Conservation (phyloP, 2,113 vertebrate genomes). For the Pseudopodoces humilis region DNA sequence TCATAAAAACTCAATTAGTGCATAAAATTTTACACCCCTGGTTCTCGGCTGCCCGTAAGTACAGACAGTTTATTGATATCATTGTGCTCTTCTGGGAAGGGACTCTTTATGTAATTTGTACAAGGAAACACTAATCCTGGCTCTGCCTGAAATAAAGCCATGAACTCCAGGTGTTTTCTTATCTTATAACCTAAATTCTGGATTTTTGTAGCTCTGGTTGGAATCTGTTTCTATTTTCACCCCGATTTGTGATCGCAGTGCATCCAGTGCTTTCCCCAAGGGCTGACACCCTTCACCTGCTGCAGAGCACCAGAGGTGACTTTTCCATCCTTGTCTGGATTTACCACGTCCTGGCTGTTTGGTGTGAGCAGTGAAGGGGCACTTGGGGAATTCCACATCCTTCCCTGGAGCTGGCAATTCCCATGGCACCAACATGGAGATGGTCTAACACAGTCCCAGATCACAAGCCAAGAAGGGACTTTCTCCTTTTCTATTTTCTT, state of each 20-base stretch:
- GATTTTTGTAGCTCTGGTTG: not conserved
- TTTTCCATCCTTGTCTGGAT: not conserved
- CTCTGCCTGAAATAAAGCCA: accelerated
- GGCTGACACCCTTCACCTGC: not conserved
- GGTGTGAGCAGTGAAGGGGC: no score
- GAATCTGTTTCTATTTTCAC: not conserved
- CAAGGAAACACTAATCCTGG: not conserved
- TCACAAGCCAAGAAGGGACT: not conserved
- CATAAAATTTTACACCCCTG: not conserved
- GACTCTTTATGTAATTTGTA: not conserved
- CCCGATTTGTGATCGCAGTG: not conserved
- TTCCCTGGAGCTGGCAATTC: not conserved
- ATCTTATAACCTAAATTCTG: not conserved
- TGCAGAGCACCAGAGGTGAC: not conserved
- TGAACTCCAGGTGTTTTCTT: not conserved
- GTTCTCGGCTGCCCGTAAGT: accelerated
- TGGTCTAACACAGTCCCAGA: accelerated
- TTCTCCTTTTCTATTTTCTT: not conserved
- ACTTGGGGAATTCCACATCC: accelerated
- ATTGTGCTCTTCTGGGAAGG: not conserved
- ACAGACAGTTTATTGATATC: not conserved
- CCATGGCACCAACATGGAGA: accelerated
- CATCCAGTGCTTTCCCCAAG: not conserved
- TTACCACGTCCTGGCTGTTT: not conserved
- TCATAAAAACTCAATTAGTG: not conserved